Evolutionary conservation across 1,140 invertebrate species (phyloP), one percentile per base, ranked within the genome.

Genomic region (Reticulitermes speratus): DNA sequence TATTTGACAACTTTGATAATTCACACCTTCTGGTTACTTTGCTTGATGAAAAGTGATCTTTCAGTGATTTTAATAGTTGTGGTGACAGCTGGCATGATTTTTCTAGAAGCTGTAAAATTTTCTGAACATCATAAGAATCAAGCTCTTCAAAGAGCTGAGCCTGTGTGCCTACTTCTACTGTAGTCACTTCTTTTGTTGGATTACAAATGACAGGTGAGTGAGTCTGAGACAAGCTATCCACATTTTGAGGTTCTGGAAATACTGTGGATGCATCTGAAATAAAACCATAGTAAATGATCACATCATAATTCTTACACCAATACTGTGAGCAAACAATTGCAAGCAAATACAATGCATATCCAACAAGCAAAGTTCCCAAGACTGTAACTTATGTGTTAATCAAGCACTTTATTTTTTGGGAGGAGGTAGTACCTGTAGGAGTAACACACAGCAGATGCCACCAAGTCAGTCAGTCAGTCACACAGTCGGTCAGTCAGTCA

Each of bases 81-180:
- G 84, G 84, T 84, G 84, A 84, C 12, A 84, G 84, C 25, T 84
- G 48, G 25, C 25, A 7, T 52, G 84, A 84, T 32, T 84, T 84
- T 32, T 84, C 84, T 30, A 84, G 45, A 25, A 84, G 44, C 30
- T 84, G 84, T n/a, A 84, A 65, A 45, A 84, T 84, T 32, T n/a
- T 84, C n/a, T 84, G 48, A 38, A 84, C 25, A 84, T 84, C 44
- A 84, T 7, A 16, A 52, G 84, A 65, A n/a, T 52, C 59, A 30
- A 84, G 25, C 44, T 84, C 84, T 2, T 84, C 84, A 84, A 12
- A 25, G 30, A 32, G 59, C 84, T 84, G 48, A 6, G 84, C 55
- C 84, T 84, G 84, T 84, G 84, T 84, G 59, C 30, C 30, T 45
- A 45, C 25, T 84, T 84, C 84, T 11, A 59, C 44, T 48, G 21